These are phyloP conservation scores for Danio albolineatus DNA, from an alignment of 2,797 vertebrate species.

Conservation along the genomic window DNA sequence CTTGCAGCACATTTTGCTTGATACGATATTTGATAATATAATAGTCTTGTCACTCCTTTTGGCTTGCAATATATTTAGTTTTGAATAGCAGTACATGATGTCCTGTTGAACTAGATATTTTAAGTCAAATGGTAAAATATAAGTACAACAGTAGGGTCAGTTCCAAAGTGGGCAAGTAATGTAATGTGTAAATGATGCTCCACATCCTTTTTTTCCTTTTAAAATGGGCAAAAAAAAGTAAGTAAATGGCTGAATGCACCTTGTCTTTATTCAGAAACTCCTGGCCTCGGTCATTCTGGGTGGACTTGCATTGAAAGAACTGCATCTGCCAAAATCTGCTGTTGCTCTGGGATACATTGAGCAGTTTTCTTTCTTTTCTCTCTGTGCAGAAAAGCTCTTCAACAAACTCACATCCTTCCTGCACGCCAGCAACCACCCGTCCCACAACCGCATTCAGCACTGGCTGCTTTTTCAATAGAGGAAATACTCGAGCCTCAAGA, in stretches of 20 bases:
- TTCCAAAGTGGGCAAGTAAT: too few relatives aligned
- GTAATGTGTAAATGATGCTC: too few relatives aligned
- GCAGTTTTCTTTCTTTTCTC: constrained; percentile 69
- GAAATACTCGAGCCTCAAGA: constrained; percentile 25
- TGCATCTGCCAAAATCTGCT: constrained; percentile 57
- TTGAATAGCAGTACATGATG: too few relatives aligned
- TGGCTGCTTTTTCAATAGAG: constrained; percentile 40
- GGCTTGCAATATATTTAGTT: too few relatives aligned
- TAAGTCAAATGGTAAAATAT: too few relatives aligned
- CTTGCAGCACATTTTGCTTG: too few relatives aligned
- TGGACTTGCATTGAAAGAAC: constrained; percentile 20
- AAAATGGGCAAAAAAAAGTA: background rate
- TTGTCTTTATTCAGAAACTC: constrained; percentile 51
- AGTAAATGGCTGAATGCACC: constrained; percentile 36
- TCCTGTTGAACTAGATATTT: too few relatives aligned
- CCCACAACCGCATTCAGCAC: constrained; percentile 33
- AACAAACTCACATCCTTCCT: constrained; percentile 79
- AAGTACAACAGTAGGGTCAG: too few relatives aligned
- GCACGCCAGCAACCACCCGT: constrained; percentile 47
- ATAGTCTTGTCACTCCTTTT: too few relatives aligned
- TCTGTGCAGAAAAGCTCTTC: constrained; percentile 71
- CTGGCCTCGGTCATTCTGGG: constrained; percentile 13
- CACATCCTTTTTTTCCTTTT: too few relatives aligned
- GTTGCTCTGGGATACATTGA: constrained; percentile 66
- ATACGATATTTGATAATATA: too few relatives aligned